Base-by-base conservation (phyloP, 2,797 vertebrate species). In the Pyrrhura leucotis region DNA sequence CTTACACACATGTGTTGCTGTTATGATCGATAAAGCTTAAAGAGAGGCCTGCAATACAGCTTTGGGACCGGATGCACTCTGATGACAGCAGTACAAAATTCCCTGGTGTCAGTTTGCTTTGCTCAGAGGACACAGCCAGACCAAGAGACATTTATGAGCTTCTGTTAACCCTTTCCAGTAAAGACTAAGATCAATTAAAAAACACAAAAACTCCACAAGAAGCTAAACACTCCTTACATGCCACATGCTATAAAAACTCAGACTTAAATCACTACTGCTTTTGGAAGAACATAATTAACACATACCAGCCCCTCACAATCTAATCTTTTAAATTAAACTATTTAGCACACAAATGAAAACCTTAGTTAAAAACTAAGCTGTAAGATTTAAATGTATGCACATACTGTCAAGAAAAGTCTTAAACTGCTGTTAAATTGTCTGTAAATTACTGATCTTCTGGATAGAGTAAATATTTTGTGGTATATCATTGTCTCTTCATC, bases 391-490 rank as follows among this genome's bases (percentile, higher is more conserved):
- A 68, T 61, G 37, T 31, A 72, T 37, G 79, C 21, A 59, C 20
- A 47, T 26, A 45, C 14, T 17, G 19, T 42, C 28, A n/a, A 51
- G 45, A 33, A 62, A 37, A 35, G 11, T 42, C 50, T 85, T 44
- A 44, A 76, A 59, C 14, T 10, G 42, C 47, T 82, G 66, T 67
- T 90, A 74, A 88, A 84, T 59, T 59, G 31, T 67, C 77, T 78
- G 28, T 59, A 85, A 95, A 93, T 35, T 48, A 23, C 59, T 85
- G 37, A 31, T 93, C 3, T 77, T 87, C 65, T 53, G 56, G 28
- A 71, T 33, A 69, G 18, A 86, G 23, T 62, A 92, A 91, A 81
- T 88, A 92, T 87, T 92, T 91, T 74, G 29, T 61, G 51, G 65
- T 76, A 42, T 20, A 35, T 26, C 59, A 29, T 58, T 86, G 37